Conservation (phyloP, 1,140 invertebrate species). For the Archivesica marissinica region DNA sequence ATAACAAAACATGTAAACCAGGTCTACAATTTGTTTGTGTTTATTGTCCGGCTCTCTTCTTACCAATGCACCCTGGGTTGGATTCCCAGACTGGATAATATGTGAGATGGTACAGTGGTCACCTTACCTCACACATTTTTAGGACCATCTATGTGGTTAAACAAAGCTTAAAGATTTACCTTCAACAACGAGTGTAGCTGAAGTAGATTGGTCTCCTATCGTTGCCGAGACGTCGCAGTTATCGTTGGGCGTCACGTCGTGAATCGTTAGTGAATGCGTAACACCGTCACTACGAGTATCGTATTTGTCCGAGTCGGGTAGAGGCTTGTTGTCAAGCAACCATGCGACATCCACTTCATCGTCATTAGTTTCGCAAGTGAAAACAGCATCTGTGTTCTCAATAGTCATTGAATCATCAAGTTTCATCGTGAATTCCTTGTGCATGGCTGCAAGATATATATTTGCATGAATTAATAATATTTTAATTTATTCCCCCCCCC, state of each 20-base stretch:
- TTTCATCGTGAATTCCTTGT: constrained; percentile 78
- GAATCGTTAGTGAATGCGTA: constrained; percentile 78
- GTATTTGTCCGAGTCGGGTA: constrained; percentile 84
- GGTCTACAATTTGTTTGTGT: no score
- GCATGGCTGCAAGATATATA: constrained; percentile 73
- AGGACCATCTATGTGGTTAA: no score
- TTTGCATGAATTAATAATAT: neutral
- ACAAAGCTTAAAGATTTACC: constrained; percentile 71
- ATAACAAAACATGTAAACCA: no score
- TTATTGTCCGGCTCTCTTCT: no score
- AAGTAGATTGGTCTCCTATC: constrained; percentile 76
- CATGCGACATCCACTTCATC: constrained; percentile 79
- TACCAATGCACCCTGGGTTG: no score
- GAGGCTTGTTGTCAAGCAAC: constrained; percentile 78
- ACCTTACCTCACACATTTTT: no score
- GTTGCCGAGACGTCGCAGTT: constrained; percentile 77
- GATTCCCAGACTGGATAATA: no score
- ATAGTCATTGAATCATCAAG: constrained; percentile 75
- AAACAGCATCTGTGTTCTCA: constrained; percentile 76
- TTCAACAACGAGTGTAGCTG: constrained; percentile 77
- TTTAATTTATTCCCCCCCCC: neutral
- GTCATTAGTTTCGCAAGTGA: constrained; percentile 80
- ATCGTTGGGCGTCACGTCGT: constrained; percentile 73
- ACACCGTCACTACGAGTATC: constrained; percentile 84
- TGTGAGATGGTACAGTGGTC: no score